Evolutionary conservation across 2,888 invertebrate species (phyloP).

Genomic region (Pseudanteris insignis): DNA sequence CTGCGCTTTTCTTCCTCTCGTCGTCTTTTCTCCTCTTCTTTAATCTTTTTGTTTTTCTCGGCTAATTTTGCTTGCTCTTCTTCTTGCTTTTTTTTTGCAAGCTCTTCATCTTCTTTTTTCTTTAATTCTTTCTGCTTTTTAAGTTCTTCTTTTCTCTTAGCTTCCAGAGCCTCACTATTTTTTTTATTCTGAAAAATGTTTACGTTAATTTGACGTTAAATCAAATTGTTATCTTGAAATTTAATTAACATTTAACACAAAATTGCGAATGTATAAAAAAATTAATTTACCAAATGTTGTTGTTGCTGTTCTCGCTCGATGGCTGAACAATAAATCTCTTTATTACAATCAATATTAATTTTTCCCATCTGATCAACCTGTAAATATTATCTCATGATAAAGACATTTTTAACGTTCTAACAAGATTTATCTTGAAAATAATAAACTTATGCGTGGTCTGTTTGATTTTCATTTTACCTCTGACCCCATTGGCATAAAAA

Average conservation of each 20-base stretch:
- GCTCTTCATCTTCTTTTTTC: constrained; percentile 67
- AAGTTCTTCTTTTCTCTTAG: constrained; percentile 68
- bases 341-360: constrained; percentile 1
- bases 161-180: constrained; percentile 59
- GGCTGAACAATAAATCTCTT: constrained; percentile 53
- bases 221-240: too few species aligned
- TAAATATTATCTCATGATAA: constrained; percentile 1
- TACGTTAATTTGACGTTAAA: not conserved
- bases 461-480: too few species aligned
- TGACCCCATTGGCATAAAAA: too few species aligned
- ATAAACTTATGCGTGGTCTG: too few species aligned
- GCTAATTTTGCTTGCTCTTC: constrained; percentile 68
- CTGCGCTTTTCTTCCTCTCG: constrained; percentile 67
- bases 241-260: not conserved
- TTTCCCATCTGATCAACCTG: not conserved
- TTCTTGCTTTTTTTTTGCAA: constrained; percentile 60
- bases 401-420: too few species aligned
- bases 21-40: constrained; percentile 68
- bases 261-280: not conserved
- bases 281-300: constrained; percentile 18
- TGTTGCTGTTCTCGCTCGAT: constrained; percentile 68
- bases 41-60: constrained; percentile 67
- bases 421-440: too few species aligned
- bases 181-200: constrained; percentile 17
- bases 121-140: constrained; percentile 64